phyloP scores from a whole-genome alignment of 1,140 invertebrate species.

The Macrobrachium rosenbergii region DNA sequence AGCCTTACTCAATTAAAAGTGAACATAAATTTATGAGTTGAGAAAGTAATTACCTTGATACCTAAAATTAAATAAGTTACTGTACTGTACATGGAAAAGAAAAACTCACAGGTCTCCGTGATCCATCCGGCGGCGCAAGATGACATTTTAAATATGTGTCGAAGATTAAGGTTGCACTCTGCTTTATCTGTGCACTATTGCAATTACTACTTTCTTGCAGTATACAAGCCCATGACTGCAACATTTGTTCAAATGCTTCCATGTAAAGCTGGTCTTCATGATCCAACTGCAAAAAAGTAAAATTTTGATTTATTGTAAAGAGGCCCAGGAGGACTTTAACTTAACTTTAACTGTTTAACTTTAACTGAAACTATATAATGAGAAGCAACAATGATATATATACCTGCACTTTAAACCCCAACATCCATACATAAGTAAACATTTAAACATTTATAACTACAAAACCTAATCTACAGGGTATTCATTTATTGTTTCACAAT shows the following conservation, averaged over 20 bases:
- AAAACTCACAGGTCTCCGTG: conserved; percentile 73
- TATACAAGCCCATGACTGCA: conserved; percentile 84
- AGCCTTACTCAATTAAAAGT: too few species aligned
- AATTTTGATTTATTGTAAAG: too few species aligned
- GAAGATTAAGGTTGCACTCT: conserved; percentile 76
- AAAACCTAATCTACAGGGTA: background rate
- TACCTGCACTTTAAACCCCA: background rate
- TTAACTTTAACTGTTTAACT: too few species aligned
- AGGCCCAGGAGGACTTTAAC: too few species aligned
- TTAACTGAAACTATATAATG: background rate
- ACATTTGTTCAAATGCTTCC: conserved; percentile 84
- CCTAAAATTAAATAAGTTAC: background rate
- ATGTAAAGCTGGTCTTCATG: conserved; percentile 80
- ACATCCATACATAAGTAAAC: background rate
- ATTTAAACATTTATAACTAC: background rate
- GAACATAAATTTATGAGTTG: background rate
- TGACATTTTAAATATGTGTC: conserved; percentile 87
- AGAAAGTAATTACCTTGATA: background rate
- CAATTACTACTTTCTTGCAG: conserved; percentile 74
- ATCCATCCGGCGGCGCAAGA: conserved; percentile 85
- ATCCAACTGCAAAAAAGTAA: conserved; percentile 67
- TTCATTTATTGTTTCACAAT: background rate
- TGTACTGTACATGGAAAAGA: background rate
- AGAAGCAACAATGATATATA: background rate
- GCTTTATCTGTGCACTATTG: conserved; percentile 66